Conservation (phyloP, 2,797 vertebrate genomes). For the Miichthys miiuy region DNA sequence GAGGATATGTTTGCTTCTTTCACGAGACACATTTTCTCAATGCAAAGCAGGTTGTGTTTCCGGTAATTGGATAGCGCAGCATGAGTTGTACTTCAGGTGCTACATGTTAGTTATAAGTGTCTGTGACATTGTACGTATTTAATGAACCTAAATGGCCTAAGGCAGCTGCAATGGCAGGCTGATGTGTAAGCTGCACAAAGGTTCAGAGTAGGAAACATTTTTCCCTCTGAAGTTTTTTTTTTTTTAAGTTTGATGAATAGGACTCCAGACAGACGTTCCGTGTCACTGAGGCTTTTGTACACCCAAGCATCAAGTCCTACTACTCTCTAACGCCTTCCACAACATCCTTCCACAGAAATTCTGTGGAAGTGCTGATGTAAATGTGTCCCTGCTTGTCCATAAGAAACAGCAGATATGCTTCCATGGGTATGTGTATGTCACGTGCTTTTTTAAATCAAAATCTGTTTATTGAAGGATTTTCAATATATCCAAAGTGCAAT, state of each 20-base stretch:
- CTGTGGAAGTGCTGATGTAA: slow-evolving; percentile 7
- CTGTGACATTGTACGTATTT: slow-evolving; percentile 47
- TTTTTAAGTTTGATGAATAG: slow-evolving; percentile 50
- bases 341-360: slow-evolving; percentile 22
- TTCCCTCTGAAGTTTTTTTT: slow-evolving; percentile 37
- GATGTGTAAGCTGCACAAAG: slow-evolving; percentile 33
- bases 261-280: slow-evolving; percentile 60
- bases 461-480: no score
- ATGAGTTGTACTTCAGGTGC: slow-evolving; percentile 1
- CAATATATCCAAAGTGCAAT: no score
- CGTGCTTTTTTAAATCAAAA: no score
- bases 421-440: background rate
- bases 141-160: slow-evolving; percentile 54
- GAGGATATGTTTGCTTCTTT: background rate
- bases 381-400: slow-evolving; percentile 11
- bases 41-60: slow-evolving; percentile 2
- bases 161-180: slow-evolving; percentile 46
- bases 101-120: slow-evolving; percentile 38
- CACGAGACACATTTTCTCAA: background rate
- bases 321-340: background rate
- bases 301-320: slow-evolving; percentile 24
- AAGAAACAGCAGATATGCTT: background rate
- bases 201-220: slow-evolving; percentile 38
- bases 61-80: slow-evolving; percentile 1
- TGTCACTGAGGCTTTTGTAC: slow-evolving; percentile 65